Evolutionary conservation across 2,113 vertebrate species (phyloP), one percentile per base, ranked within the genome.

Genomic region (Pitta sordida): DNA sequence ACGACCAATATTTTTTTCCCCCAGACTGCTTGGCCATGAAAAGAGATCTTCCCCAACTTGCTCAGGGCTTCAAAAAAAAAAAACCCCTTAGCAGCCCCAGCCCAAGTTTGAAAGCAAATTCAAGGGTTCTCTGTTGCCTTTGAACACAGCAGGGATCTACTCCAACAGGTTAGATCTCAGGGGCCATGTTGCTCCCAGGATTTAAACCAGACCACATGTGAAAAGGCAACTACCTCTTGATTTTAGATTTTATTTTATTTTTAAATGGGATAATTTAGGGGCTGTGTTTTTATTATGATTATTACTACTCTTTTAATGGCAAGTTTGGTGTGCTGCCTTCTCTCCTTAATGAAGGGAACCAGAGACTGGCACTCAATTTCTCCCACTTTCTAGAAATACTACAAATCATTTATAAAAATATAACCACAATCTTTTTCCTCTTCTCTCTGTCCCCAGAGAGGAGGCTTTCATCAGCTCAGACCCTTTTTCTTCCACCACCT

Each of bases 181-280:
- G 95, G 96, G 86, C 94, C 83, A 90, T 79, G 26, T 95, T 96
- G 92, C 95, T 95, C 95, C 79, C 83, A 96, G 95, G 95, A 97
- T 96, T 97, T 97, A 98, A 98, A 97, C 86, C 91, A 97, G 94
- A 97, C 95, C 91, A 96, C 70, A 96, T 97, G 97, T 97, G 96
- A 97, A 97, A 96, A 93, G 76, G 93, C 88, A 97, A 90, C 93
- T 95, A 89, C 95, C 94, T 97, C 95, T 96, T 95, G 83, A 94
- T 97, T 97, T 92, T 96, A 83, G 58, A 43, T 67, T 74, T 83
- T 69, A 51, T 87, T 94, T 87, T 75, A 41, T 89, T 94, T 86
- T 87, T 92, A 96, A 97, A 97, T 93, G 84, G 93, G 95, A 96
- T 94, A 96, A 97, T 97, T 97, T 95, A 95, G 81, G 90, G 84